Base-by-base conservation (phyloP, 2,888 invertebrate species). In the Drosophila heteroneura region DNA sequence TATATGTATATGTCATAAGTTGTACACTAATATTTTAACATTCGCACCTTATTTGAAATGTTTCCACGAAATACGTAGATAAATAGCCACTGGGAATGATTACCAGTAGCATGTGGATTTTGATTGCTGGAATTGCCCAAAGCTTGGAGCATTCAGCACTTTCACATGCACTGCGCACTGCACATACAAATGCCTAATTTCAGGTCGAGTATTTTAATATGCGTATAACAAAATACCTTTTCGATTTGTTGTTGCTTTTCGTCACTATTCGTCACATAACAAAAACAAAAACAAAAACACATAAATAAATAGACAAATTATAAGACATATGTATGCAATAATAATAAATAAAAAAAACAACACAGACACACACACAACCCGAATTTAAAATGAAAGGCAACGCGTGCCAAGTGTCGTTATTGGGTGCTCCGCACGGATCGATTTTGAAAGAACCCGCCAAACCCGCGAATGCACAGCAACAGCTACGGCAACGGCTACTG, bases 111-210 rank as follows among this genome's bases (percentile, higher is more conserved):
- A 59, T 47, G 32, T 26, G 32, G 19, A 41, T 44, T 39, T 57
- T 59, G 30, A 74, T 52, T 5, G 51, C 52, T 67, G 56, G 60
- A 57, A 79, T 39, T 61, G 69, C 44, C 60, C 58, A 62, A 35
- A 59, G 54, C 30, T 32, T 57, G 32, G 22, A 47, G 35, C 51
- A 39, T 19, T 60, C 26, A 35, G 26, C n/a, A 79, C 76, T 79
- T 77, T 77, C 80, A 77, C 76, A 70, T 53, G 39, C 26, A 33
- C 19, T 35, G 41, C 63, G 32, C 57, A 54, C 26, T 30, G 53
- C 77, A 77, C 81, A 78, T 78, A 81, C 81, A 81, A 78, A 81
- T 81, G 77, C 35, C 72, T 28, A 28, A 35, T 41, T 77, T 63
- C 10, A 19, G 63, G 57, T 60, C 57, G 51, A 30, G 30, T 59